Evolutionary conservation across 2,113 vertebrate genomes (phyloP).

Genomic region (Crotophaga sulcirostris): DNA sequence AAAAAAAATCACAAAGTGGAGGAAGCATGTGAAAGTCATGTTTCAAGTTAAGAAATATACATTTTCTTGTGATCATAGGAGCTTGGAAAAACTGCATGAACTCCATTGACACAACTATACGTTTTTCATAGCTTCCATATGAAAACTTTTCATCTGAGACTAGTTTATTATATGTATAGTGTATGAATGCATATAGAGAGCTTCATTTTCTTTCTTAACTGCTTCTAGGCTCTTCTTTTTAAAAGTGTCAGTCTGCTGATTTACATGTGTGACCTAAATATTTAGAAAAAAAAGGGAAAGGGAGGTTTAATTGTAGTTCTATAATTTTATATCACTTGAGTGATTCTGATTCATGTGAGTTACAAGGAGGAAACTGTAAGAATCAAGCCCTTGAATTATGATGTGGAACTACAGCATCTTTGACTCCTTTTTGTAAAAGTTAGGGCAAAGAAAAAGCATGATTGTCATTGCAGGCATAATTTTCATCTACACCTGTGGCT

Average conservation of each 20-base stretch:
- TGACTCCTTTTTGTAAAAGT: background rate
- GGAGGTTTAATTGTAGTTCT: background rate
- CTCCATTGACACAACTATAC: background rate
- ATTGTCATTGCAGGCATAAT: background rate
- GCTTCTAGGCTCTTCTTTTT: background rate
- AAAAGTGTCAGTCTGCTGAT: background rate
- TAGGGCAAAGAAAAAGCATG: background rate
- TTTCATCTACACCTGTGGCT: background rate
- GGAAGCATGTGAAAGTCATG: background rate
- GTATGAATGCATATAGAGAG: fast-evolving
- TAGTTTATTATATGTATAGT: background rate
- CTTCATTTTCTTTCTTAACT: background rate
- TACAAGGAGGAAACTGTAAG: fast-evolving
- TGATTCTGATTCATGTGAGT: background rate
- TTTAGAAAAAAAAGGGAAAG: background rate
- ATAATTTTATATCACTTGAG: background rate
- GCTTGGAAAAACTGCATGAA: background rate
- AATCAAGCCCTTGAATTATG: background rate
- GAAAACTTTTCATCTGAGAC: background rate
- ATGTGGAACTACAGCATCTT: background rate
- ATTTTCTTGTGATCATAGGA: background rate
- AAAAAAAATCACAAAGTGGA: background rate
- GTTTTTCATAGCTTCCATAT: background rate
- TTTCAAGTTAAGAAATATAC: background rate
- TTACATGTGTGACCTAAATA: background rate